Evolutionary conservation across 2,797 vertebrate genomes (phyloP), one percentile per base, ranked within the genome.

Genomic region (Staurois parvus): DNA sequence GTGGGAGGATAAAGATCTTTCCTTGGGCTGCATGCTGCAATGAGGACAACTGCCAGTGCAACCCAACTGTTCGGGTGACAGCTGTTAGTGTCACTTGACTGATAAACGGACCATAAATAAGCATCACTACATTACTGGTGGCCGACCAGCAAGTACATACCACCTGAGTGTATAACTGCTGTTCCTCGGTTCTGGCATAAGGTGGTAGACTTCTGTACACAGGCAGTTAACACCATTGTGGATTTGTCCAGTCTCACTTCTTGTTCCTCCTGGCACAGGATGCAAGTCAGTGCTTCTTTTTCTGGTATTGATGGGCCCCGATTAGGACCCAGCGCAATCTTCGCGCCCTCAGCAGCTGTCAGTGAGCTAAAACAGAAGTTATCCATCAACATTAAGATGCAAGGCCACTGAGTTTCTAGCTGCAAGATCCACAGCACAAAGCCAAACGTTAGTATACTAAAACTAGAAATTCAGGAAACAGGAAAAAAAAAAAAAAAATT

Each of bases 181-280:
- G 94, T 96, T 85, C 96, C 97, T 85, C 96, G 94, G 80, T 95
- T 94, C 89, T 99, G 98, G 40, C 97, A 98, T 92, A 99, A 94
- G 79, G 96, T 96, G 1, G 98, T 99, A 76, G 98, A 99, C 91
- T 96, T 97, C 93, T 99, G 98, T 81, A 99, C 97, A 91, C 97
- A 98, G 9, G 97, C 97, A 0, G 98, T 96, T 87, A 99, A 94
- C 7, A 99, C 98, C 98, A 99, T 99, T 84, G 98, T 97, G 79
- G 94, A 93, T 89, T 94, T 95, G 88, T 94, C 95, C 87, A 96
- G 91, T 83, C 91, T 94, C 42, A 99, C 97, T 91, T 99, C 97
- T 90, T 99, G 98, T 84, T 99, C 98, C 90, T 99, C 98, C 92
- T 99, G 98, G 91, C 98, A 99, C 37, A 99, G 96, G 88, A 99